Base-by-base conservation (phyloP, 2,888 invertebrate species). In the Cryptocheilus praepositus region DNA sequence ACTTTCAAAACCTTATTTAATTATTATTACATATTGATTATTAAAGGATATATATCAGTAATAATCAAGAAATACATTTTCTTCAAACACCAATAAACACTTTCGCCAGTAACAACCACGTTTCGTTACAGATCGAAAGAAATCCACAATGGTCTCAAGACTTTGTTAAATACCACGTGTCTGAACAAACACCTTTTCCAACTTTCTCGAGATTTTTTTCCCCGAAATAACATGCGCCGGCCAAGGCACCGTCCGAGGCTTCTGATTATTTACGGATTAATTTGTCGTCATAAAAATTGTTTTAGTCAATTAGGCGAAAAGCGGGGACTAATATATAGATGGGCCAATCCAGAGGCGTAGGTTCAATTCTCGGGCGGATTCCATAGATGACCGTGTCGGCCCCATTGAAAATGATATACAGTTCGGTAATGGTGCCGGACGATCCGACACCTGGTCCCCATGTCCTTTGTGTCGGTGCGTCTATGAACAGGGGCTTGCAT, bases 371-470 rank as follows among this genome's bases (percentile, higher is more conserved):
- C 11, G 36, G 11, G 13, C 36, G 36, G 13, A 36, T 36, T 36
- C 13, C 36, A 36, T 11, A 36, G 36, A 36, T 36, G 36, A 36
- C 36, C 36, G 13, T 36, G 13, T 7, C 36, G 36, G 36, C 8
- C 36, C 36, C 36, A 36, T 77, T 80, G 82, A 82, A 84, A 87
- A 82, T 88, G 87, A 88, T 88, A 86, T 88, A 88, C 83, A 82
- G 87, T 84, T 85, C 79, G 83, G 86, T 88, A 88, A 88, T 88
- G 86, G 88, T 83, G 81, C 80, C 71, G 81, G 82, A 83, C 79
- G 76, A 79, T 75, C 84, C 82, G 81, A 86, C 86, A 86, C 86
- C 86, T 86, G 86, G 86, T 75, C 77, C 76, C 75, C 70, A 74
- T 60, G 74, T 72, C 83, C 79, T 85, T 85, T 85, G 84, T 85